Percentiles rank a stretch among this genome's conserved stretches.
Evolutionary conservation across 2,797 vertebrate species (phyloP).

Genomic region (Phoebastria nigripes): DNA sequence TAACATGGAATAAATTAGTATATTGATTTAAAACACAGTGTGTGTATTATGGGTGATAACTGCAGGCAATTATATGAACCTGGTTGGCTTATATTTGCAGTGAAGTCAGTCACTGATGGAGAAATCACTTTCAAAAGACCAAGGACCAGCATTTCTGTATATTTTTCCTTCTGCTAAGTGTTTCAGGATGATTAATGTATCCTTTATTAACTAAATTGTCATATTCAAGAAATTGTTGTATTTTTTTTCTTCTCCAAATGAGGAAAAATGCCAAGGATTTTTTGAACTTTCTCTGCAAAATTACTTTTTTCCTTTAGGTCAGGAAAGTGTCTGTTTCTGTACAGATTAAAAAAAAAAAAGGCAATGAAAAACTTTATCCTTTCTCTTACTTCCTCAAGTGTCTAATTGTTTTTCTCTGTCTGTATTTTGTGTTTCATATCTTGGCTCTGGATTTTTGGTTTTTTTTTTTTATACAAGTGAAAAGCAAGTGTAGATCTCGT

Average conservation of each 20-base stretch:
- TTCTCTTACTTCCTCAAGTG: neutral
- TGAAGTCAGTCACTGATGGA: neutral
- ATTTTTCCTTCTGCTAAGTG: neutral
- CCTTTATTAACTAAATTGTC: neutral
- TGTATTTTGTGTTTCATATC: neutral
- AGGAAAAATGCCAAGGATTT: neutral
- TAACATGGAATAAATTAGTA: neutral
- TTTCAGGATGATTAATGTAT: neutral
- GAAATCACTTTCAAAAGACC: neutral
- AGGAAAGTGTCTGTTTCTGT: neutral
- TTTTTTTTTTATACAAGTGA: neutral
- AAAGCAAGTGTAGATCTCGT: neutral
- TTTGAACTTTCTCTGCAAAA: neutral
- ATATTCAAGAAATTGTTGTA: neutral
- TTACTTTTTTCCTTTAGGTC: neutral
- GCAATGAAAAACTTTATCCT: neutral
- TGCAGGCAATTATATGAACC: neutral
- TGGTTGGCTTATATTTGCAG: neutral
- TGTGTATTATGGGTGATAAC: neutral
- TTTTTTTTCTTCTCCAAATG: neutral
- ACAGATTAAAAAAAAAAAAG: neutral
- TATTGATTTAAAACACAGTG: neutral
- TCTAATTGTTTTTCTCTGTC: neutral
- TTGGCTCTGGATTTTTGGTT: neutral
- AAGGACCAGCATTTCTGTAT: neutral